Evolutionary conservation across 2,797 vertebrate species (phyloP).

Genomic region (Cuniculus paca): DNA sequence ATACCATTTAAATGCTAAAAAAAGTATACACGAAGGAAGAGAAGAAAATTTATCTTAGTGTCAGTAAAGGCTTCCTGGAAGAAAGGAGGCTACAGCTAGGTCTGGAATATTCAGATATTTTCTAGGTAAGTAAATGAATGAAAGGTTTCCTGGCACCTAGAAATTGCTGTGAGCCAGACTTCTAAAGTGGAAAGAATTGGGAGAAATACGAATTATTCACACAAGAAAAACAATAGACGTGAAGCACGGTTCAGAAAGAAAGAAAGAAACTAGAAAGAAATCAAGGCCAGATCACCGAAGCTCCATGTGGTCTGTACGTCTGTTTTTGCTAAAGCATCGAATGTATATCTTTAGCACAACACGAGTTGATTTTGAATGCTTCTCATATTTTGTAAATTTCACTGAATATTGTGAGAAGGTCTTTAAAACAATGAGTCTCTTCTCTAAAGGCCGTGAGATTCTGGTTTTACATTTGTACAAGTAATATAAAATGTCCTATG

Average conservation of each 20-base stretch:
- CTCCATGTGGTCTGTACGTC: not conserved
- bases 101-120: not conserved
- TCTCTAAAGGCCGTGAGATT: not conserved
- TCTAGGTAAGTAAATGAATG: not conserved
- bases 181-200: not conserved
- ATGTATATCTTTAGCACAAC: not conserved
- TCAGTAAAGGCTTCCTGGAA: slow-evolving; percentile 3
- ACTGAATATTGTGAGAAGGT: not conserved
- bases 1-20: not conserved
- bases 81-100: not conserved
- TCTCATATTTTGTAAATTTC: not conserved
- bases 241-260: not conserved
- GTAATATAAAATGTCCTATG: not conserved
- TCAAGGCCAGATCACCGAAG: not conserved
- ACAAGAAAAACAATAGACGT: not conserved
- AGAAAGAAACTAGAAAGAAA: not conserved
- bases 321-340: not conserved
- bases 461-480: not conserved
- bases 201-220: not conserved
- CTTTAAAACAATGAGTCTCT: not conserved
- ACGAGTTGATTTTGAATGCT: not conserved
- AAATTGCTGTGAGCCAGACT: not conserved
- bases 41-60: not conserved
- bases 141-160: not conserved
- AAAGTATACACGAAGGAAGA: not conserved